Evolutionary conservation across 2,113 vertebrate genomes (phyloP).

Genomic region (Phyllopteryx taeniolatus): DNA sequence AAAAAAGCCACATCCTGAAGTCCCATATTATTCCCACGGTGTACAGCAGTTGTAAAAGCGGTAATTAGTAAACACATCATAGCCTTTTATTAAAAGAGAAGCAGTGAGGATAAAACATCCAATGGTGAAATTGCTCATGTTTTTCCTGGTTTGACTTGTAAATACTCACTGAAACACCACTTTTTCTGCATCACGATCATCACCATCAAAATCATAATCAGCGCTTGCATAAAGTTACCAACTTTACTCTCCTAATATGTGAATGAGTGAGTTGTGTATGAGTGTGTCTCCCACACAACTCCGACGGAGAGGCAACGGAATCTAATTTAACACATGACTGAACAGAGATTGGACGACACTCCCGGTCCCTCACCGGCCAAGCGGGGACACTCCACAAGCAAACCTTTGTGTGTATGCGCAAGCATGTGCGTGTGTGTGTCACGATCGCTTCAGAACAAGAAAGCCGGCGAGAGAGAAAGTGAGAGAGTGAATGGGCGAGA

Average conservation of each 20-base stretch:
- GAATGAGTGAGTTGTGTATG: conserved; percentile 36
- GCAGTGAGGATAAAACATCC: too few relatives aligned
- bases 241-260: conserved; percentile 16
- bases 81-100: too few relatives aligned
- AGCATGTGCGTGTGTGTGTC: conserved; percentile 18
- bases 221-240: neutral
- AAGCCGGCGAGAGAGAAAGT: conserved; percentile 21
- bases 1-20: too few relatives aligned
- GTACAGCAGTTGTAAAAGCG: too few relatives aligned
- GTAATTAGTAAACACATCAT: too few relatives aligned
- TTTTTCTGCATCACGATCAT: conserved; percentile 10
- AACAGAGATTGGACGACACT: conserved; percentile 72
- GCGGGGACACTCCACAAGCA: conserved; percentile 45
- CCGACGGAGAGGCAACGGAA: conserved; percentile 69
- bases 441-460: conserved; percentile 38
- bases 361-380: conserved; percentile 48
- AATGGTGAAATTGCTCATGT: too few relatives aligned
- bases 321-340: conserved; percentile 75
- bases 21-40: too few relatives aligned
- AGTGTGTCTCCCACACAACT: conserved; percentile 26
- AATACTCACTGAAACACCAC: neutral
- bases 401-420: conserved; percentile 20
- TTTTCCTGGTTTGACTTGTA: neutral
- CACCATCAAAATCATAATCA: neutral
- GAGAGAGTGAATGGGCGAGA: conserved; percentile 15